Conservation (phyloP, 2,888 invertebrate genomes). For the Metacarcinus magister region DNA sequence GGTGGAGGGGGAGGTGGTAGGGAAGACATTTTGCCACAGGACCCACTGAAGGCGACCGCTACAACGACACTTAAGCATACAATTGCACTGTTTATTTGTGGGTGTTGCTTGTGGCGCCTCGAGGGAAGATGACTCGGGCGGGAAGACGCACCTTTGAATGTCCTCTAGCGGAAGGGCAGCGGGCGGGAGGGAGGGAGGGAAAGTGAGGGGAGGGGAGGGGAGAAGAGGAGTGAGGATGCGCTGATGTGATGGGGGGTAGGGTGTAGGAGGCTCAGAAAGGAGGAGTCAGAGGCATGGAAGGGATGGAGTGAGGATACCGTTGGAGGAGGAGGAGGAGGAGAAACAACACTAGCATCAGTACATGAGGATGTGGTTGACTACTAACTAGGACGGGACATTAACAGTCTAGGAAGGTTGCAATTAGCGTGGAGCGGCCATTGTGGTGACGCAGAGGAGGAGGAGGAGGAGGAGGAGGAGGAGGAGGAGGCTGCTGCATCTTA, state of each 20-base stretch:
- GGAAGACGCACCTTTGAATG: neutral
- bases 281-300: too few species aligned
- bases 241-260: too few species aligned
- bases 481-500: neutral
- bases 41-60: neutral
- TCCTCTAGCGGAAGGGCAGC: neutral
- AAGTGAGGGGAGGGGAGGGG: neutral
- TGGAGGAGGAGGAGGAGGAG: neutral
- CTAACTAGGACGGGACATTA: neutral
- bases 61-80: neutral
- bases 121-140: neutral
- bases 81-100: neutral
- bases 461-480: neutral
- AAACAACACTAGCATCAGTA: neutral
- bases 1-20: neutral
- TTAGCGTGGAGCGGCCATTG: neutral
- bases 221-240: neutral
- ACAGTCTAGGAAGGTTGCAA: neutral
- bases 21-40: neutral
- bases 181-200: neutral
- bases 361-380: neutral
- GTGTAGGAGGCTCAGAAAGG: neutral
- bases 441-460: neutral
- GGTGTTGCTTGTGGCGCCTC: conserved; percentile 4
- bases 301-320: neutral